phyloP scores from a whole-genome alignment of 2,797 vertebrate genomes.

The Phalanger gymnotis region DNA sequence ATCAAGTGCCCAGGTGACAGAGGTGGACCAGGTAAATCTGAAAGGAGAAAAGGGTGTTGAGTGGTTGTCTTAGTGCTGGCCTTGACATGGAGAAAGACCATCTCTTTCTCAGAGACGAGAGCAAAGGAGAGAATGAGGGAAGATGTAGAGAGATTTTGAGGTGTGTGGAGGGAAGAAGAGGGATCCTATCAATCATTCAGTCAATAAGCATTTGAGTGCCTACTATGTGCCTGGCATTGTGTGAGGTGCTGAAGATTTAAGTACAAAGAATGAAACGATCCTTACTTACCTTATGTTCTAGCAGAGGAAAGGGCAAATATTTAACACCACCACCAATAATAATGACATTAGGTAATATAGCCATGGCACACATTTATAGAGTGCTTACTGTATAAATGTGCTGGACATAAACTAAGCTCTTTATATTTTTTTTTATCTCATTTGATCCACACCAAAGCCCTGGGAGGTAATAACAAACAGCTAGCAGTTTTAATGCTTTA shows the following conservation, averaged over 20 bases:
- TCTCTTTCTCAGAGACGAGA: background rate
- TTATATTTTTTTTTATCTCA: background rate
- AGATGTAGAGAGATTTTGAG: background rate
- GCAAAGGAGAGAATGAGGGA: background rate
- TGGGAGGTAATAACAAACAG: background rate
- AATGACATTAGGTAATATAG: background rate
- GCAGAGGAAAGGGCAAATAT: background rate
- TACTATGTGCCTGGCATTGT: background rate
- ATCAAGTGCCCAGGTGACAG: background rate
- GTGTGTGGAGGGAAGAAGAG: background rate
- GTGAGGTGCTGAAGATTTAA: background rate
- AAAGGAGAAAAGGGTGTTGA: background rate
- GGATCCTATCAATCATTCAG: background rate
- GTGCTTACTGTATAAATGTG: background rate
- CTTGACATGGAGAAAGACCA: background rate
- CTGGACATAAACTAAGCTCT: background rate
- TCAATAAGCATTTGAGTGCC: background rate
- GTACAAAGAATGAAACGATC: background rate
- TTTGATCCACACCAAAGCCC: background rate
- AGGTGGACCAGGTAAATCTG: background rate
- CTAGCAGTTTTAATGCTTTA: background rate
- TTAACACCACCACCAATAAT: background rate
- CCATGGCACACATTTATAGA: background rate
- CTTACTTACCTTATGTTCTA: background rate
- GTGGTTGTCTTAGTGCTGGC: background rate